Conservation (phyloP, 2,797 vertebrate species). For the Acridotheres tristis region DNA sequence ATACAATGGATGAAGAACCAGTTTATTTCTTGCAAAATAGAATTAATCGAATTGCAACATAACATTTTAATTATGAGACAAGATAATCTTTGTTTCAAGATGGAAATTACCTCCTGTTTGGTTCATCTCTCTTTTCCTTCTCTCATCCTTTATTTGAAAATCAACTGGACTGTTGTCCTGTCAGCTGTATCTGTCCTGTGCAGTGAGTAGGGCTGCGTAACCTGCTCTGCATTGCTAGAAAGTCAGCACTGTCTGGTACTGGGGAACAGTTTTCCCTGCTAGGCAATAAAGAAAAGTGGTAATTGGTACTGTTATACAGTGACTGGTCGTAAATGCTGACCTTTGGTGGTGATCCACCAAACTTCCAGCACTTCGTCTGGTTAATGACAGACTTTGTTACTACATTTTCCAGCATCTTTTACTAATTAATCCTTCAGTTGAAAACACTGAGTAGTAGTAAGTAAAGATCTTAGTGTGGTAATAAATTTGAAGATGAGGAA, state of each 20-base stretch:
- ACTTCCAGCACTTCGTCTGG: background rate
- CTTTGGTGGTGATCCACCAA: background rate
- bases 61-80: background rate
- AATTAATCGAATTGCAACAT: slow-evolving; percentile 37
- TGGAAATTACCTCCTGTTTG: background rate
- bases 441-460: background rate
- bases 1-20: slow-evolving; percentile 37
- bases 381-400: background rate
- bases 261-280: background rate
- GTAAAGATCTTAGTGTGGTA: background rate
- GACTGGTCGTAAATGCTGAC: background rate
- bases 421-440: background rate
- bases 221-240: background rate
- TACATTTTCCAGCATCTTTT: background rate
- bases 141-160: background rate
- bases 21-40: slow-evolving; percentile 52
- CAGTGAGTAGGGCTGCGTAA: background rate
- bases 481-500: background rate
- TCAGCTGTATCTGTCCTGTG: background rate
- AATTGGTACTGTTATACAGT: background rate
- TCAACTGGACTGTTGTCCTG: background rate
- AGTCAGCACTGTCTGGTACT: background rate
- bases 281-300: background rate
- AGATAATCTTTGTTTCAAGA: background rate
- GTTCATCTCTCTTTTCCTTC: background rate